Evolutionary conservation across 2,888 invertebrate species (phyloP).

Genomic region (Idaea dimidiata): DNA sequence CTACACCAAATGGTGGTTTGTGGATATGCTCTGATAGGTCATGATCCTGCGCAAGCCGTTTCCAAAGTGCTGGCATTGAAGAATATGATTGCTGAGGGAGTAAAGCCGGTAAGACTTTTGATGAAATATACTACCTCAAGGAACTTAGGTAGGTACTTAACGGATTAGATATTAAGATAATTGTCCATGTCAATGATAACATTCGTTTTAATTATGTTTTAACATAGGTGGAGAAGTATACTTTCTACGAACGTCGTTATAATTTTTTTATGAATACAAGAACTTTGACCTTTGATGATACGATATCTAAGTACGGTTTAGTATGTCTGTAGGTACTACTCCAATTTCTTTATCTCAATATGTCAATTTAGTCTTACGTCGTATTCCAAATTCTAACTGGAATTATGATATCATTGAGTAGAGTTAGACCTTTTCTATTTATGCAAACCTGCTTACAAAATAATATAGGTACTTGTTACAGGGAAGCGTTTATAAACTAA

Average conservation of each 20-base stretch:
- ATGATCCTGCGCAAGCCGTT: constrained; percentile 66
- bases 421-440: not conserved
- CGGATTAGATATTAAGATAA: too few species aligned
- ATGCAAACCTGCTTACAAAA: not conserved
- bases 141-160: too few species aligned
- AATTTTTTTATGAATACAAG: too few species aligned
- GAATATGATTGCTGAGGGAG: constrained; percentile 54
- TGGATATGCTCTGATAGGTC: constrained; percentile 71
- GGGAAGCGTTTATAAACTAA: not conserved
- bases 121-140: not conserved
- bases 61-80: constrained; percentile 56
- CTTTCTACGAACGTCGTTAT: too few species aligned
- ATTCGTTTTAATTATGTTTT: too few species aligned
- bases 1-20: constrained; percentile 74
- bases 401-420: not conserved
- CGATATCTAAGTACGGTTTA: not conserved
- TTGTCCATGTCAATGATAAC: too few species aligned
- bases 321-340: not conserved
- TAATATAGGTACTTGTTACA: not conserved
- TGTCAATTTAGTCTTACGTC: not conserved
- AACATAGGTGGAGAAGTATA: too few species aligned
- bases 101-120: constrained; percentile 52
- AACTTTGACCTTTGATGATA: not conserved
- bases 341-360: not conserved
- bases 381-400: not conserved